phyloP scores from a whole-genome alignment of 2,888 invertebrate genomes.

The Sminthurides aquaticus region DNA sequence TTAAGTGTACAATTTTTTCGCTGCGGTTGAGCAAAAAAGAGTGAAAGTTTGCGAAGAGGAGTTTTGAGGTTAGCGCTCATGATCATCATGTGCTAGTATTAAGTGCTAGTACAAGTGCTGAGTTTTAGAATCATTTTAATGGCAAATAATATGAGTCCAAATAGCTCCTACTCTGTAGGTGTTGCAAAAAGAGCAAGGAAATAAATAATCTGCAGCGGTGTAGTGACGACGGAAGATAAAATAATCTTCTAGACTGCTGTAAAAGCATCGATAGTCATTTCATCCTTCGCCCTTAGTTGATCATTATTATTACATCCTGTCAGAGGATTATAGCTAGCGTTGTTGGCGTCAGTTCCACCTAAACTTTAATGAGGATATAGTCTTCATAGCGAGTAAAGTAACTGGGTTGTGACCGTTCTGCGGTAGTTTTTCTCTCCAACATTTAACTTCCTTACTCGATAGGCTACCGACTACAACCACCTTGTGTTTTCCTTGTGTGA shows the following conservation, averaged over 20 bases:
- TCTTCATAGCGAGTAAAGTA: neutral
- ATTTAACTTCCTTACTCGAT: slow-evolving; percentile 5
- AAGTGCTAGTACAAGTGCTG: too few relatives aligned
- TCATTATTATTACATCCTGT: neutral
- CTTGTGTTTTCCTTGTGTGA: neutral
- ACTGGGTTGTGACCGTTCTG: slow-evolving; percentile 8
- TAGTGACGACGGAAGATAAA: too few relatives aligned
- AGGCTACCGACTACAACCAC: too few relatives aligned
- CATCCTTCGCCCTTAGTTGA: neutral
- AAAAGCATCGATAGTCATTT: too few relatives aligned
- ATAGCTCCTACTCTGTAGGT: too few relatives aligned
- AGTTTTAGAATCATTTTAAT: too few relatives aligned
- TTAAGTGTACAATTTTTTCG: neutral
- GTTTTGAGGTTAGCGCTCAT: neutral
- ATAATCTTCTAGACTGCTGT: too few relatives aligned
- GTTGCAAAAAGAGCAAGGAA: too few relatives aligned
- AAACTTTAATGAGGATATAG: neutral
- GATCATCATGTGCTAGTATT: too few relatives aligned
- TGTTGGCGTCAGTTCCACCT: neutral
- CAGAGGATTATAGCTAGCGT: neutral
- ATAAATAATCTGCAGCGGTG: too few relatives aligned
- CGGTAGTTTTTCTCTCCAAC: neutral
- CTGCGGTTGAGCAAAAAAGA: neutral
- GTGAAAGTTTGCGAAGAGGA: neutral
- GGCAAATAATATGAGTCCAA: too few relatives aligned